Percentiles rank a stretch among this genome's conserved stretches.
These are phyloP conservation scores for Micrasema minimum DNA, from an alignment of 1,140 invertebrate species.

Conservation along the genomic window DNA sequence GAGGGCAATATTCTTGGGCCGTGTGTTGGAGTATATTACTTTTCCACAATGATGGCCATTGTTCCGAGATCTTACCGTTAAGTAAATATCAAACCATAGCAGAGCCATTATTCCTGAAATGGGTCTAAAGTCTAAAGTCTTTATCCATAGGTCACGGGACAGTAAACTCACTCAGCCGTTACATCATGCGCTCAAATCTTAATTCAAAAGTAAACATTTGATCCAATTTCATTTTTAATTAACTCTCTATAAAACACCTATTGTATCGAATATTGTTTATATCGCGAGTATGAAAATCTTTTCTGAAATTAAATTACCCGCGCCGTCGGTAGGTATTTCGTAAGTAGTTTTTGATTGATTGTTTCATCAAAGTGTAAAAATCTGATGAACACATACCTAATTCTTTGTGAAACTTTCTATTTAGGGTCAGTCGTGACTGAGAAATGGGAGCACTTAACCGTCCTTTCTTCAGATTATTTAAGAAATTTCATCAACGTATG, in stretches of 20 bases:
- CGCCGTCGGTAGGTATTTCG: neutral
- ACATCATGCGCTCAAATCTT: neutral
- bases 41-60: slow-evolving; percentile 21
- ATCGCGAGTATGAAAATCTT: neutral
- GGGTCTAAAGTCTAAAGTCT: neutral
- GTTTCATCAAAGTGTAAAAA: neutral
- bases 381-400: slow-evolving; percentile 15
- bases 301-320: slow-evolving; percentile 1
- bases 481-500: too few relatives aligned
- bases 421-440: neutral
- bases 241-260: neutral
- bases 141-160: slow-evolving; percentile 5
- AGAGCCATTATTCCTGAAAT: slow-evolving; percentile 6
- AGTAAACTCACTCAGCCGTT: neutral
- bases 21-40: slow-evolving; percentile 21
- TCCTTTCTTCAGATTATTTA: neutral
- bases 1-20: slow-evolving; percentile 25
- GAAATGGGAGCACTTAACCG: slow-evolving; percentile 19
- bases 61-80: slow-evolving; percentile 14
- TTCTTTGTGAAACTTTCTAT: slow-evolving; percentile 21
- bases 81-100: slow-evolving; percentile 9
- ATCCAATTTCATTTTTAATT: neutral
- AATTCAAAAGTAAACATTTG: neutral
- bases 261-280: neutral
- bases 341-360: slow-evolving; percentile 25